Evolutionary conservation across 2,888 invertebrate genomes (phyloP).

Genomic region (Rhaphigaster nebulosa): DNA sequence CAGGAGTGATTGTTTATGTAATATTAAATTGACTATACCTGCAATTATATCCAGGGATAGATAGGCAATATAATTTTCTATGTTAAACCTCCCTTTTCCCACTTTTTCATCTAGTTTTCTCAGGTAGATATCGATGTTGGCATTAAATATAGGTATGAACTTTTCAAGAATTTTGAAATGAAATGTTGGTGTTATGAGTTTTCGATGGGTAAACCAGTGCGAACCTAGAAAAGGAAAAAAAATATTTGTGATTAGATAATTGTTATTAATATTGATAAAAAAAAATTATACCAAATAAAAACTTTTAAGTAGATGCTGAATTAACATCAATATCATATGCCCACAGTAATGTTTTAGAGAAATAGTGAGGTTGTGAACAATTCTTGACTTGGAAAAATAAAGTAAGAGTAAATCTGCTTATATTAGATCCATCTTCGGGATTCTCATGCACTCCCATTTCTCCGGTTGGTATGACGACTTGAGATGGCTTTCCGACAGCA

Average conservation of each 20-base stretch:
- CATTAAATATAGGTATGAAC: slow-evolving; percentile 54
- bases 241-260: background rate
- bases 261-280: too few relatives aligned
- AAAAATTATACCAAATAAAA: too few relatives aligned
- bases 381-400: background rate
- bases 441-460: too few relatives aligned
- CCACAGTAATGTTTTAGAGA: background rate
- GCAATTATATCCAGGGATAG: slow-evolving; percentile 53
- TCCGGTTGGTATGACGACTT: too few relatives aligned
- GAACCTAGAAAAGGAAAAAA: background rate
- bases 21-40: background rate
- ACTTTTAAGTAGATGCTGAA: too few relatives aligned
- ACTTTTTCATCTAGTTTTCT: slow-evolving; percentile 49
- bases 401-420: background rate
- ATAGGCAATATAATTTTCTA: slow-evolving; percentile 57
- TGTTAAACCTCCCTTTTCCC: slow-evolving; percentile 47
- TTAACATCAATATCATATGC: too few relatives aligned
- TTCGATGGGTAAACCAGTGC: slow-evolving; percentile 48
- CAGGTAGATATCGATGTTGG: slow-evolving; percentile 52
- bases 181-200: slow-evolving; percentile 55
- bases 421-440: too few relatives aligned
- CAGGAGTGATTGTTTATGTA: too few relatives aligned
- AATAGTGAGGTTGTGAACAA: background rate
- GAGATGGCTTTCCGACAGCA: too few relatives aligned
- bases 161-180: slow-evolving; percentile 55